Conservation (phyloP, 2,113 vertebrate genomes). For the Blennius ocellaris region DNA sequence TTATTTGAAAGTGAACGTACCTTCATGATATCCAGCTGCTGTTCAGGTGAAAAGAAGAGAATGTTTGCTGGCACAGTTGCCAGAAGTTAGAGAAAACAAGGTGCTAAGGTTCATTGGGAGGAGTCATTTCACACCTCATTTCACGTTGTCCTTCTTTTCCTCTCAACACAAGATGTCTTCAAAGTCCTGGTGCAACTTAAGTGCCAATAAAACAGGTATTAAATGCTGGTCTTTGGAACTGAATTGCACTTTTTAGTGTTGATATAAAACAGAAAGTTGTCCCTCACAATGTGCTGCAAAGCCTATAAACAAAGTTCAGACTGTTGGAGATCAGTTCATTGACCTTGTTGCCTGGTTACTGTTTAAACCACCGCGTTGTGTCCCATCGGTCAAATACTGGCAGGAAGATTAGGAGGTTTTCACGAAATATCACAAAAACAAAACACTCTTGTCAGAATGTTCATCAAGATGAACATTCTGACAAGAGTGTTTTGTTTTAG, state of each 20-base stretch:
- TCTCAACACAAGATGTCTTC: not conserved
- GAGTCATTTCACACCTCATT: conserved; percentile 52
- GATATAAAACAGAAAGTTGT: not conserved
- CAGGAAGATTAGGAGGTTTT: not conserved
- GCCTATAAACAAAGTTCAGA: conserved; percentile 37
- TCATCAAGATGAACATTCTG: not conserved
- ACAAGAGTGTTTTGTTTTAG: too few species aligned
- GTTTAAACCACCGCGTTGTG: conserved; percentile 63
- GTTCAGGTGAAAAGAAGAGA: conserved; percentile 11
- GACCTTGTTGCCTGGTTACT: conserved; percentile 62
- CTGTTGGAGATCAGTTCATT: conserved; percentile 47
- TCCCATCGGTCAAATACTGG: conserved; percentile 69
- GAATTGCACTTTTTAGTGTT: not conserved
- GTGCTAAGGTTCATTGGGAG: conserved; percentile 77
- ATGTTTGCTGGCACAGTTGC: conserved; percentile 1
- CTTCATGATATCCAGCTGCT: conserved; percentile 2
- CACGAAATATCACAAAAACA: too few species aligned
- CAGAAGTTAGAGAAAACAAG: not conserved
- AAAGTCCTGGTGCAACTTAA: not conserved
- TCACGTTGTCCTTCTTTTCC: not conserved
- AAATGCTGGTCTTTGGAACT: not conserved
- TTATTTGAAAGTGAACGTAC: conserved; percentile 45
- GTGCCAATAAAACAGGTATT: not conserved
- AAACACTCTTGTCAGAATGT: too few species aligned
- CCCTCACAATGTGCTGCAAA: not conserved